phyloP scores from a whole-genome alignment of 2,113 vertebrate species.

The Rhinoderma darwinii region DNA sequence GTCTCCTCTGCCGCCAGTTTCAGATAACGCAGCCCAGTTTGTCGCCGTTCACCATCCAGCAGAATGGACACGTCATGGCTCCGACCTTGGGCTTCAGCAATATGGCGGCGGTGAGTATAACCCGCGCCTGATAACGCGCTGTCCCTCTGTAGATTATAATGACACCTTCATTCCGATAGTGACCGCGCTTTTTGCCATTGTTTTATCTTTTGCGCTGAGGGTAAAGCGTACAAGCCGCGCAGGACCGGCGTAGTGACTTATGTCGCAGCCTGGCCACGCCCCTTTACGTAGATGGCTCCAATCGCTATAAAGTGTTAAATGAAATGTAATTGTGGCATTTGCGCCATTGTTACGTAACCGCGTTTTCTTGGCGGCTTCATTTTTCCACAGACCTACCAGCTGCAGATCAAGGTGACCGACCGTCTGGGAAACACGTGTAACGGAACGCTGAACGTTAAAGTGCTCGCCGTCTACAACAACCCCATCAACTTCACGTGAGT shows the following conservation, averaged over 20 bases:
- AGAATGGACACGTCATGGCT: constrained; percentile 63
- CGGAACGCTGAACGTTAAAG: constrained; percentile 66
- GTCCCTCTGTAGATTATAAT: too few relatives aligned
- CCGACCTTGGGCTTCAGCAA: constrained; percentile 69
- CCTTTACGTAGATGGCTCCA: too few relatives aligned
- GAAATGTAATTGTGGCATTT: too few relatives aligned
- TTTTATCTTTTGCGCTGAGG: too few relatives aligned
- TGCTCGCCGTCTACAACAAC: constrained; percentile 63
- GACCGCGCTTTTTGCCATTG: too few relatives aligned
- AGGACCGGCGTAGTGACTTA: not conserved
- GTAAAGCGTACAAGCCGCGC: too few relatives aligned
- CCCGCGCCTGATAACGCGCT: too few relatives aligned
- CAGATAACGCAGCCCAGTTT: constrained; percentile 49
- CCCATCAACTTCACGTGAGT: constrained; percentile 74
- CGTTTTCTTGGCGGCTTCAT: not conserved
- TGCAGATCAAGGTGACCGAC: constrained; percentile 68
- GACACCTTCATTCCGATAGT: too few relatives aligned
- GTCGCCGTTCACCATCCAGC: constrained; percentile 64
- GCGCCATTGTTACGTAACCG: not conserved
- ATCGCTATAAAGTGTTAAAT: too few relatives aligned
- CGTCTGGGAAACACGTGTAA: constrained; percentile 64
- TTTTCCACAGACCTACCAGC: constrained; percentile 63
- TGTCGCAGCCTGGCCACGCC: too few relatives aligned
- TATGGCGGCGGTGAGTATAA: constrained; percentile 65
- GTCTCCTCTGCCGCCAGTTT: constrained; percentile 63